These are phyloP conservation scores for Sternarchorhynchus goeldii DNA, from an alignment of 2,797 vertebrate species.

Conservation along the genomic window DNA sequence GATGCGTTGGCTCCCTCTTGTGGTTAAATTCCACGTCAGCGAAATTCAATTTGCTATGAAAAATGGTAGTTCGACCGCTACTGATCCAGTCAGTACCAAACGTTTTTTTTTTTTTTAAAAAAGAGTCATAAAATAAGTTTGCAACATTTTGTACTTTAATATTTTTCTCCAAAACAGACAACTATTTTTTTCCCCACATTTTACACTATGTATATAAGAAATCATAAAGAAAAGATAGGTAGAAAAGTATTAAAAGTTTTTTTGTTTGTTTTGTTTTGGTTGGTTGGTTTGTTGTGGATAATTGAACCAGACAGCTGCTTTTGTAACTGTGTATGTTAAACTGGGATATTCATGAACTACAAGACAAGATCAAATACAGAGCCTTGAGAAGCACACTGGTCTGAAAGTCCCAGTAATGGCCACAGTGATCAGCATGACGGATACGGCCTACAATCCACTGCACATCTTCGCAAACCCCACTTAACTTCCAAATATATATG, in stretches of 20 bases:
- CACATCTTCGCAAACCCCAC: conserved; percentile 57
- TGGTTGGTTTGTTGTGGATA: conserved; percentile 64
- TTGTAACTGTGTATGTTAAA: conserved; percentile 67
- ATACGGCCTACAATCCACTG: conserved; percentile 56
- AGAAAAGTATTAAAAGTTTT: conserved; percentile 81
- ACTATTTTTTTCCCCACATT: conserved; percentile 74
- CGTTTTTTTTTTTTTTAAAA: too few relatives aligned
- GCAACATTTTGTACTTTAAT: conserved; percentile 81
- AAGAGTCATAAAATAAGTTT: conserved; percentile 63
- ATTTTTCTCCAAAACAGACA: conserved; percentile 80
- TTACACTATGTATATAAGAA: conserved; percentile 78
- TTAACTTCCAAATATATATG: conserved; percentile 55
- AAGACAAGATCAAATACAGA: conserved; percentile 68
- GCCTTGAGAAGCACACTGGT: conserved; percentile 63
- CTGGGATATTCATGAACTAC: conserved; percentile 69
- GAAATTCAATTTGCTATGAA: too few relatives aligned
- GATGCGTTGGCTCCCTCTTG: conserved; percentile 22
- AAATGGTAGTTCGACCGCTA: too few relatives aligned
- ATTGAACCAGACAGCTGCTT: conserved; percentile 75
- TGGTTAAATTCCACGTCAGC: conserved; percentile 4
- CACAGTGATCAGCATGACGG: conserved; percentile 56
- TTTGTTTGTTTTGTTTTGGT: conserved; percentile 54
- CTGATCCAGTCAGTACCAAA: too few relatives aligned
- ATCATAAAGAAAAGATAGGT: conserved; percentile 79
- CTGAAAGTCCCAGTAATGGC: conserved; percentile 59